Base-by-base conservation (phyloP, 2,113 vertebrate genomes). In the Drymodes brunneopygia region DNA sequence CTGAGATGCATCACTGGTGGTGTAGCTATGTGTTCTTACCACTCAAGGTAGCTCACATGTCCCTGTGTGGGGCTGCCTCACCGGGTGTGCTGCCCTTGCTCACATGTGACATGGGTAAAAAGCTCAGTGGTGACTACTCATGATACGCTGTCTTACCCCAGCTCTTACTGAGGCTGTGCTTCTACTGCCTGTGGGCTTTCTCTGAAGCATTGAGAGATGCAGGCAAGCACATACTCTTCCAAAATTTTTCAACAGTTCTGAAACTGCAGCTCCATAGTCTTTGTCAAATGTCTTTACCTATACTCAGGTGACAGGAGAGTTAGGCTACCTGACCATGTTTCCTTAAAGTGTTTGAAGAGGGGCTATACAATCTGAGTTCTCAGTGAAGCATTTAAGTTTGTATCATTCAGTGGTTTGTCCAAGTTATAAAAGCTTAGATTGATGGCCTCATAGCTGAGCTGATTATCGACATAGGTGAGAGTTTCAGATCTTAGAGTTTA, bases 1-100 rank as follows among this genome's bases (percentile, higher is more conserved):
- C 60, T 58, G 81, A 50, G 69, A 42, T 12, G 17, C 47, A 36
- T 61, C 45, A 3, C 21, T 51, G n/a, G 36, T 35, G 64, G 19
- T 24, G 17, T 3, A 23, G 54, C n/a, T 56, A 6, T 0, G 0
- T 44, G 20, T 66, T 53, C n/a, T 50, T 0, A 0, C 31, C 66
- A 2, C 51, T 48, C 2, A 0, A 13, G 33, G 29, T 10, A 40
- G 54, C 40, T 38, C 6, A 3, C 0, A 4, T 12, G 35, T 53
- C 27, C 42, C n/a, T 24, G 23, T 1, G 0, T 35, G 53, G 11
- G 16, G n/a, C 62, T 27, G 44, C 45, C 3, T 6, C 0, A 0
- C 60, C 74, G 6, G 2, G 2, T 48, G 6, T 27, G 40, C 42
- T 47, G 44, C 7, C 7, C 33, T 28, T 62, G 81, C 71, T 60